Percentiles rank a stretch among this genome's conserved stretches.
Evolutionary conservation across 1,140 invertebrate genomes (phyloP).

Genomic region (Metaphire vulgaris): DNA sequence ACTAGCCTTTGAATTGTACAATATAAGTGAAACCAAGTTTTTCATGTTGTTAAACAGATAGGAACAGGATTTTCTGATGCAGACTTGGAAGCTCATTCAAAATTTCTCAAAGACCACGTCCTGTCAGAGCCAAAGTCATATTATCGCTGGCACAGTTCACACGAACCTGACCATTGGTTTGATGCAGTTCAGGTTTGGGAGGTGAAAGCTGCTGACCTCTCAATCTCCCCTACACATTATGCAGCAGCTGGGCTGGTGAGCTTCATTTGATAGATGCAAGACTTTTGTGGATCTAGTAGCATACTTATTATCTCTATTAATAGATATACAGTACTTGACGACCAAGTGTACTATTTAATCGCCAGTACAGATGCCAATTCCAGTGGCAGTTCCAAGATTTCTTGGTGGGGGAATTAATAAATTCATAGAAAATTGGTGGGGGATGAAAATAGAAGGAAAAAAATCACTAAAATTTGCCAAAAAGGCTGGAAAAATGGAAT

Average conservation of each 20-base stretch:
- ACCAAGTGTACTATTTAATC: no score
- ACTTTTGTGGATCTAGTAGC: not conserved
- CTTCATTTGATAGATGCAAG: constrained; percentile 28
- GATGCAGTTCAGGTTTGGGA: constrained; percentile 91
- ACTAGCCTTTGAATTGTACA: no score
- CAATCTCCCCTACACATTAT: constrained; percentile 85
- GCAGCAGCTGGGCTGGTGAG: constrained; percentile 79
- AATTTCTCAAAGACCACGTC: constrained; percentile 68
- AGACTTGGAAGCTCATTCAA: constrained; percentile 68
- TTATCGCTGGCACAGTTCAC: constrained; percentile 65
- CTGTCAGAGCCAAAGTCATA: constrained; percentile 73
- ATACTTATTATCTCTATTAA: not conserved
- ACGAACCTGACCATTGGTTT: constrained; percentile 92
- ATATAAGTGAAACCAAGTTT: no score
- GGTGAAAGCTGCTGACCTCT: constrained; percentile 96
- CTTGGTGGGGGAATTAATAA: no score
- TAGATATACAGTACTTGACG: no score
- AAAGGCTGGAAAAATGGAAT: no score
- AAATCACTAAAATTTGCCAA: no score
- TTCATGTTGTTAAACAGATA: constrained; percentile 59
- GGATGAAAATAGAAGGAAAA: no score
- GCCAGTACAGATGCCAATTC: no score
- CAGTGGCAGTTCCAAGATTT: no score
- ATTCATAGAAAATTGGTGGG: no score
- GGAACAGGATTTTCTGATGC: constrained; percentile 97